Percentiles rank a stretch among this genome's conserved stretches.
phyloP scores from a whole-genome alignment of 2,113 vertebrate genomes.

The Nipponia nippon region DNA sequence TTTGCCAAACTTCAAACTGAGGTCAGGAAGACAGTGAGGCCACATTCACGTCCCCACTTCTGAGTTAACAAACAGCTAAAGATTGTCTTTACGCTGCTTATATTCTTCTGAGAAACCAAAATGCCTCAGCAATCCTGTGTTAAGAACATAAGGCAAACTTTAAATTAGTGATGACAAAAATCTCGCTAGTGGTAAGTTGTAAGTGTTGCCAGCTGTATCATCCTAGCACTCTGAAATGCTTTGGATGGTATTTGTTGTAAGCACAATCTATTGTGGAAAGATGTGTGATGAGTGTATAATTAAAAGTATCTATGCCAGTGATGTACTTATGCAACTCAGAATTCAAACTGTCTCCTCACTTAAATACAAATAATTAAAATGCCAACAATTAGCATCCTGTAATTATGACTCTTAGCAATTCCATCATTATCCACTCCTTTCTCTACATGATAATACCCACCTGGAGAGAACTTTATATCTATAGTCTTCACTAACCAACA shows the following conservation, averaged over 20 bases:
- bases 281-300: not conserved
- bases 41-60: not conserved
- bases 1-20: not conserved
- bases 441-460: not conserved
- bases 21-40: not conserved
- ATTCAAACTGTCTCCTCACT: not conserved
- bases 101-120: not conserved
- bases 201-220: not conserved
- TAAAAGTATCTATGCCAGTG: not conserved
- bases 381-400: not conserved
- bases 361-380: conserved; percentile 17
- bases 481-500: not conserved
- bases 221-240: not conserved
- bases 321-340: not conserved
- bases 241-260: not conserved
- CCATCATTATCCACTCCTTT: not conserved
- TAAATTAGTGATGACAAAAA: not conserved
- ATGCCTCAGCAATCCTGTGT: not conserved
- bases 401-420: conserved; percentile 4
- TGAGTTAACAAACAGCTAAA: not conserved
- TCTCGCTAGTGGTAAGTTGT: not conserved
- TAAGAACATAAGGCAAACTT: not conserved
- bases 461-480: not conserved
- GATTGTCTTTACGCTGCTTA: not conserved
- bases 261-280: not conserved